Evolutionary conservation across 2,113 vertebrate genomes (phyloP).

Genomic region (Cynoglossus semilaevis): DNA sequence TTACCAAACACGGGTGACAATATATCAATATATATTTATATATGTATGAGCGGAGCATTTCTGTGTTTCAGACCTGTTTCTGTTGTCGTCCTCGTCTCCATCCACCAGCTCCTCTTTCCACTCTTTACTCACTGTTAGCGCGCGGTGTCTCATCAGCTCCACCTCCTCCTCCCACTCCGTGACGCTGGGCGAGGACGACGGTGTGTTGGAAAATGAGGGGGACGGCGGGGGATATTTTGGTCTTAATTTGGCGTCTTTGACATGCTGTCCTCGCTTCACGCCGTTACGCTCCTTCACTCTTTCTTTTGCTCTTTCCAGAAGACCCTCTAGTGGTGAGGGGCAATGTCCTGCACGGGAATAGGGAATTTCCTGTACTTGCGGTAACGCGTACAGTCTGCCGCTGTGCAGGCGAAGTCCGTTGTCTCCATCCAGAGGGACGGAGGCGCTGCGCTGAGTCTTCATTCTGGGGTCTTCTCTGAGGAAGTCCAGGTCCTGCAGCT

Average conservation of each 20-base stretch:
- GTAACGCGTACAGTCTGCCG: neutral
- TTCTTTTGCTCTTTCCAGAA: constrained; percentile 66
- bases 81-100: constrained; percentile 60
- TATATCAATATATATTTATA: no score
- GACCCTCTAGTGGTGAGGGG: constrained; percentile 49
- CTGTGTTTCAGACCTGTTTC: constrained; percentile 46
- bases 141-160: constrained; percentile 34
- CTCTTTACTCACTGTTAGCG: constrained; percentile 41
- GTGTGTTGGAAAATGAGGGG: constrained; percentile 32
- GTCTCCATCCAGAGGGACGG: constrained; percentile 36
- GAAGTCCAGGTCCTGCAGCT: constrained; percentile 30
- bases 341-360: neutral
- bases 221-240: constrained; percentile 18
- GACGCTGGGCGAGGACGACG: constrained; percentile 44
- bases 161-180: constrained; percentile 55
- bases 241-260: constrained; percentile 1
- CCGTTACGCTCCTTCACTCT: constrained; percentile 40
- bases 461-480: constrained; percentile 35
- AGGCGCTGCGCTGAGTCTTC: constrained; percentile 61
- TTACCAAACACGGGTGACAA: no score
- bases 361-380: neutral
- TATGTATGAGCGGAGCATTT: neutral
- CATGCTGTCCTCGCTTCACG: constrained; percentile 23
- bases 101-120: constrained; percentile 71
- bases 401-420: neutral